These are phyloP conservation scores for Glyptemys insculpta DNA, from an alignment of 2,797 vertebrate species.

Conservation along the genomic window DNA sequence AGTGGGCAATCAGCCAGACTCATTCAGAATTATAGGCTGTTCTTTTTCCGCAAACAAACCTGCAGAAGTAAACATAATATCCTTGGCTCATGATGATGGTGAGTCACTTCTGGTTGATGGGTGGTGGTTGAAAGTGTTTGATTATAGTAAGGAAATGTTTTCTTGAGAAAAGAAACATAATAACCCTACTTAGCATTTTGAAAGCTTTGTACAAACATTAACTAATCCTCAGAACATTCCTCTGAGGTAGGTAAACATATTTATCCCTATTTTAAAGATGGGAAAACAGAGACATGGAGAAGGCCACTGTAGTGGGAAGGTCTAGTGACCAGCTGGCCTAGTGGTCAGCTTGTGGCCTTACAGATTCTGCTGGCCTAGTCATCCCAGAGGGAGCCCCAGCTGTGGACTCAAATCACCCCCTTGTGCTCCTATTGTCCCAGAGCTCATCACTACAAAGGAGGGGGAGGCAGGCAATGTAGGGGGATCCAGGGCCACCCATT, in stretches of 20 bases:
- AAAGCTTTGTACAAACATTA: neutral
- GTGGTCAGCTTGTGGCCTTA: neutral
- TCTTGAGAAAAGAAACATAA: slow-evolving; percentile 18
- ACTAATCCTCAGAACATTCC: slow-evolving; percentile 25
- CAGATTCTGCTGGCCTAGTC: neutral
- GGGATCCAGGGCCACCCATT: neutral
- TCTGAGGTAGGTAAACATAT: slow-evolving; percentile 8
- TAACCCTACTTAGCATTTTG: slow-evolving; percentile 25
- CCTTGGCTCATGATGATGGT: neutral
- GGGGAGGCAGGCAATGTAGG: neutral
- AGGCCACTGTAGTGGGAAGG: neutral
- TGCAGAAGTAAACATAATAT: neutral
- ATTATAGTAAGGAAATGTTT: slow-evolving; percentile 47
- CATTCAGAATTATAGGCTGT: neutral
- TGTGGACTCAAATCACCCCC: neutral
- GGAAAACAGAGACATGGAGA: neutral
- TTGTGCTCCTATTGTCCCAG: neutral
- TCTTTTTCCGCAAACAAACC: slow-evolving; percentile 29
- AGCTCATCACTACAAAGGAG: neutral
- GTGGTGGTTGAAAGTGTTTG: slow-evolving; percentile 19
- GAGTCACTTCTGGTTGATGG: slow-evolving; percentile 40
- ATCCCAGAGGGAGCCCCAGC: neutral
- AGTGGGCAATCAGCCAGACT: neutral
- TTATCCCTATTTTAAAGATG: slow-evolving; percentile 38
- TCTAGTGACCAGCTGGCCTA: neutral